Evolutionary conservation across 1,140 invertebrate genomes (phyloP).

Genomic region (Microplitis mediator): DNA sequence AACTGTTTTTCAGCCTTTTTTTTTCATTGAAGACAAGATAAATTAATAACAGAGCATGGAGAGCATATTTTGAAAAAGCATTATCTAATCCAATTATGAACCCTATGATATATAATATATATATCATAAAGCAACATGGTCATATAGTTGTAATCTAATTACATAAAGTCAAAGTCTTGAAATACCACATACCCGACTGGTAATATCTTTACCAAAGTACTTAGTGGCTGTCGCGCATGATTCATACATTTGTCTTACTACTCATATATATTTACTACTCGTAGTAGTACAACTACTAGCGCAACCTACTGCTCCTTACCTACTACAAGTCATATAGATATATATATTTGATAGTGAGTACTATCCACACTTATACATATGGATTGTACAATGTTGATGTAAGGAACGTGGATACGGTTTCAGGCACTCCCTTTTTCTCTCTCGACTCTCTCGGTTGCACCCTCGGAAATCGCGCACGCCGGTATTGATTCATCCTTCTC

Average conservation of each 20-base stretch:
- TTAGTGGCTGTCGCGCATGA: background rate
- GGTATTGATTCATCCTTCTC: constrained; percentile 7
- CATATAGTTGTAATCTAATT: too few species aligned
- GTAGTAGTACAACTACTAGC: too few species aligned
- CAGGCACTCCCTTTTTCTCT: background rate
- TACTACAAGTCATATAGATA: background rate
- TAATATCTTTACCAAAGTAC: background rate
- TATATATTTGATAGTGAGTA: background rate
- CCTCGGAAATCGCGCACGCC: background rate
- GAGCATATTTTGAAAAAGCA: too few species aligned
- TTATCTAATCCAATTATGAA: too few species aligned
- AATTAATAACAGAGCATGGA: too few species aligned
- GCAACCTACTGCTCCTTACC: too few species aligned
- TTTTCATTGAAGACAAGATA: too few species aligned
- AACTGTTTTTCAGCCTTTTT: too few species aligned
- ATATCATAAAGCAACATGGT: too few species aligned
- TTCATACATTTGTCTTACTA: constrained; percentile 1
- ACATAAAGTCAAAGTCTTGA: background rate
- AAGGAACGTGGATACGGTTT: background rate
- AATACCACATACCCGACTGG: background rate
- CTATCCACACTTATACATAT: too few species aligned
- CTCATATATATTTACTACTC: background rate
- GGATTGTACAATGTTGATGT: background rate
- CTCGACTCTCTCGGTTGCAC: too few species aligned
- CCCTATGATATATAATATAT: too few species aligned